Conservation (phyloP, 2,888 invertebrate species). For the Drosophila fulvimacula region DNA sequence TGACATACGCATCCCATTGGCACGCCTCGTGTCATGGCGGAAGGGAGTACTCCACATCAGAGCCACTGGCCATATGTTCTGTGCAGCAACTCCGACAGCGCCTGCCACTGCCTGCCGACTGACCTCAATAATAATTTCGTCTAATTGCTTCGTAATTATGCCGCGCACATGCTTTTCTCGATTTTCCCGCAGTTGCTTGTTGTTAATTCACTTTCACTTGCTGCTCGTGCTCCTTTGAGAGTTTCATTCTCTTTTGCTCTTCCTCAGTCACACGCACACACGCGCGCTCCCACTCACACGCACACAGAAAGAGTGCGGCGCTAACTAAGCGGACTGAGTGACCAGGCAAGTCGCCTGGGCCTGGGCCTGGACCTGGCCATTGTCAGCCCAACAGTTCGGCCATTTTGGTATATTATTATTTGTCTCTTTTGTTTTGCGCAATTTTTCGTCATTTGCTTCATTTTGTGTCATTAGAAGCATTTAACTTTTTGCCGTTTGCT, state of each 20-base stretch:
- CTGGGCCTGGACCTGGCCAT: too few species aligned
- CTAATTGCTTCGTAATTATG: slow-evolving; percentile 82
- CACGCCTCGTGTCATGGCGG: slow-evolving; percentile 43
- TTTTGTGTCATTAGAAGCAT: slow-evolving; percentile 80
- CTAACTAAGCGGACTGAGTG: slow-evolving; percentile 22
- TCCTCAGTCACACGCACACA: slow-evolving; percentile 9
- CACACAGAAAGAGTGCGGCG: slow-evolving; percentile 30
- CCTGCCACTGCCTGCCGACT: slow-evolving; percentile 21
- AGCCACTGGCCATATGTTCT: slow-evolving; percentile 67
- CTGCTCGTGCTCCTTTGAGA: slow-evolving; percentile 47
- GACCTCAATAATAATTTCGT: slow-evolving; percentile 81
- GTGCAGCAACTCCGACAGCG: slow-evolving; percentile 15
- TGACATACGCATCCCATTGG: slow-evolving; percentile 73
- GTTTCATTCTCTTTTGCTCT: slow-evolving; percentile 19
- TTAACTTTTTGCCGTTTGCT: slow-evolving; percentile 70
- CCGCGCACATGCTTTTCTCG: slow-evolving; percentile 79
- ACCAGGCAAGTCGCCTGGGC: slow-evolving; percentile 22
- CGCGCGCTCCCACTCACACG: slow-evolving; percentile 2
- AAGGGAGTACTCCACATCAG: slow-evolving; percentile 14
- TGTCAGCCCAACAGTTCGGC: slow-evolving; percentile 44
- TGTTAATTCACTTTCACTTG: slow-evolving; percentile 65
- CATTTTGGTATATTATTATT: slow-evolving; percentile 74
- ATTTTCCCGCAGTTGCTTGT: slow-evolving; percentile 63
- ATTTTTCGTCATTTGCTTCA: slow-evolving; percentile 79
- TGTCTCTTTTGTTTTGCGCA: slow-evolving; percentile 78